Evolutionary conservation across 2,797 vertebrate genomes (phyloP).

Genomic region (Schizothorax lantsangensis): DNA sequence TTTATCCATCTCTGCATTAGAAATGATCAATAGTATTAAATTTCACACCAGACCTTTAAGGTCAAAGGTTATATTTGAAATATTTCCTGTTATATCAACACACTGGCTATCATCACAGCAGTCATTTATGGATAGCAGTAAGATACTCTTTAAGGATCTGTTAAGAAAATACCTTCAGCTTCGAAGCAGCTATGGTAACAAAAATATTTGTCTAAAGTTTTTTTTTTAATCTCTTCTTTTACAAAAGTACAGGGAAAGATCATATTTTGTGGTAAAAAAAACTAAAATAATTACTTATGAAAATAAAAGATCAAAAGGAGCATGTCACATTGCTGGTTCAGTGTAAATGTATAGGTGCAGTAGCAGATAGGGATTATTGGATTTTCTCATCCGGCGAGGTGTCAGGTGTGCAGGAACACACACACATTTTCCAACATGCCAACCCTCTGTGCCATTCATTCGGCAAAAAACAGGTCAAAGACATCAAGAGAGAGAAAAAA

Average conservation of each 20-base stretch:
- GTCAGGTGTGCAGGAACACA: background rate
- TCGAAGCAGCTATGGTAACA: slow-evolving; percentile 51
- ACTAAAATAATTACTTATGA: slow-evolving; percentile 17
- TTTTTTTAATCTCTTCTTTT: slow-evolving; percentile 36
- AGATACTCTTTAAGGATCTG: slow-evolving; percentile 19
- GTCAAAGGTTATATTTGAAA: slow-evolving; percentile 54
- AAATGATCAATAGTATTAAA: slow-evolving; percentile 19
- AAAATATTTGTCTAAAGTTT: slow-evolving; percentile 48
- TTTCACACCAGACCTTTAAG: slow-evolving; percentile 20
- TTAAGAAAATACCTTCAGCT: slow-evolving; percentile 51
- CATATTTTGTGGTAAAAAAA: slow-evolving; percentile 16
- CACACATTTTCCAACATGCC: slow-evolving; percentile 13
- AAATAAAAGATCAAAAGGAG: slow-evolving; percentile 23
- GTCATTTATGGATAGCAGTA: slow-evolving; percentile 35
- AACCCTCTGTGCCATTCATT: background rate
- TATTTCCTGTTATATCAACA: slow-evolving; percentile 44
- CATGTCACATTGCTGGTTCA: slow-evolving; percentile 45
- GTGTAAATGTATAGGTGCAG: slow-evolving; percentile 35
- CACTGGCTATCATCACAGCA: slow-evolving; percentile 26
- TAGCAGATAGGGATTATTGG: slow-evolving; percentile 25
- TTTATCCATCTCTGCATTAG: background rate
- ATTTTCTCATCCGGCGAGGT: slow-evolving; percentile 8
- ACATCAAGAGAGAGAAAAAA: slow-evolving; percentile 9
- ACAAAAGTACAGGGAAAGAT: slow-evolving; percentile 39
- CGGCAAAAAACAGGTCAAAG: slow-evolving; percentile 2